Evolutionary conservation across 2,113 vertebrate genomes (phyloP), one percentile per base, ranked within the genome.

Genomic region (Malurus elegans): DNA sequence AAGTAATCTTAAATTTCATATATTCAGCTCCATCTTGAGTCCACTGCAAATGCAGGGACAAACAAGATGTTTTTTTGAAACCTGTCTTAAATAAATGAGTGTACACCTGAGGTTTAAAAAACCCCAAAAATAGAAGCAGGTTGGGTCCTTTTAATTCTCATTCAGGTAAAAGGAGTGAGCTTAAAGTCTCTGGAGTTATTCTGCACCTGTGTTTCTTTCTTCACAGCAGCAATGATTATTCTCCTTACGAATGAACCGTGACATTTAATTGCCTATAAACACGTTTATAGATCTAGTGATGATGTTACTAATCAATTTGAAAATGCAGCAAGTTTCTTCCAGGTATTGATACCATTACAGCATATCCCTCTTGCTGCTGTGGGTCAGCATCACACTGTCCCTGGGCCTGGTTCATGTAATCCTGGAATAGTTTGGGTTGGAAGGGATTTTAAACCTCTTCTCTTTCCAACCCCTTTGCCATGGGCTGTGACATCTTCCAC

Each of bases 191-290:
- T 29, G 12, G 51, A 74, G 31, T 36, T 50, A 50, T 42, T 26
- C 44, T 84, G 60, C 60, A 79, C 78, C 92, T 74, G 40, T 6
- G 26, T 78, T 76, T 86, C 62, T 45, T 76, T 42, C 58, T 83
- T 58, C 44, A 60, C 15, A 13, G 56, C n/a, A 83, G 88, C 50
- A 61, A 72, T 74, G 92, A 91, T 86, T 89, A 84, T 80, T 57
- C 76, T 87, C 76, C 61, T 94, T 85, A 69, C 2, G 0, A 90
- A 83, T 28, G 75, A 89, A 69, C 62, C 53, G 81, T 83, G 92
- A 93, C 66, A 57, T 82, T 94, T 76, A 86, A 93, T 95, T 82
- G 92, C 65, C 87, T 92, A 71, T 94, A 92, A 96, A 88, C 54
- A 83, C 32, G 19, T 70, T 86, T 91, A 71, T 86, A 93, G 90